phyloP scores from a whole-genome alignment of 2,888 invertebrate species.

The Tiliacea citrago region DNA sequence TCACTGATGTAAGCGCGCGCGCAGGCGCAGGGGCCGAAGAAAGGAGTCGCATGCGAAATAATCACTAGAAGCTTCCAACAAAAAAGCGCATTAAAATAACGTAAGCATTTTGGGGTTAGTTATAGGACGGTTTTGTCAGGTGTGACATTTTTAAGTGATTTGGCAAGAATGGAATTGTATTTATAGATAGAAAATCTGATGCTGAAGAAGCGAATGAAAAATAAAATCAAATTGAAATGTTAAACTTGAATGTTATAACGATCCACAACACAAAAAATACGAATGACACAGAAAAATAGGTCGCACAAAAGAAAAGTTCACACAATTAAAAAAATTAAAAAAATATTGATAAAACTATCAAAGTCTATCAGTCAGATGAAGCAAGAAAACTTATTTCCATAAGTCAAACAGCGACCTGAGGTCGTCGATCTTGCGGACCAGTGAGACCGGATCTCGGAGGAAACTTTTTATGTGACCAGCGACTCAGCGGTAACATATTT shows the following conservation, averaged over 20 bases:
- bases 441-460: conserved; percentile 87
- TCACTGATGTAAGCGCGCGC: conserved; percentile 82
- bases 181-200: background rate
- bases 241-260: background rate
- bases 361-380: conserved; percentile 79
- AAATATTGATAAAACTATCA: conserved; percentile 73
- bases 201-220: background rate
- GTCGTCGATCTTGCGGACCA: conserved; percentile 88
- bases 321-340: conserved; percentile 61
- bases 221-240: conserved; percentile 12
- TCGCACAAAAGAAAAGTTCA: conserved; percentile 49
- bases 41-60: conserved; percentile 55
- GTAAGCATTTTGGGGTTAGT: background rate
- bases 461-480: conserved; percentile 87
- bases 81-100: conserved; percentile 3
- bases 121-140: background rate
- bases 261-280: conserved; percentile 14
- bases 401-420: conserved; percentile 87
- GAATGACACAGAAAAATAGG: conserved; percentile 17
- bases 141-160: background rate
- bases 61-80: conserved; percentile 23
- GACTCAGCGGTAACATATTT: conserved; percentile 83
- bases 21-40: conserved; percentile 59
- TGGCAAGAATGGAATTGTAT: background rate
- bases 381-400: conserved; percentile 88